Percentiles rank a stretch among this genome's conserved stretches.
These are phyloP conservation scores for Lithophane leautieri DNA, from an alignment of 2,888 invertebrate genomes.

Conservation along the genomic window DNA sequence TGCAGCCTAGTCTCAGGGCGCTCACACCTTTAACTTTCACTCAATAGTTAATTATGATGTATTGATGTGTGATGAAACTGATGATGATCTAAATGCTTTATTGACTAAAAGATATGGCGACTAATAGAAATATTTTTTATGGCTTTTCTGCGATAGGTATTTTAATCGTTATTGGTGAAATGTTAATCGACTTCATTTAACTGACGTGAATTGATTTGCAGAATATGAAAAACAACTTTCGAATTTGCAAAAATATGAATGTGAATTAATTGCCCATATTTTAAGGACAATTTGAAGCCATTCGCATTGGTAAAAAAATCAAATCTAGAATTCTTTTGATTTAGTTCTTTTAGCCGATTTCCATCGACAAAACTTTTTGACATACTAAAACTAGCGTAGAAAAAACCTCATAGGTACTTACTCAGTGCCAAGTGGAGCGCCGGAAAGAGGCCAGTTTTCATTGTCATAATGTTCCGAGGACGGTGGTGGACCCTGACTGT, in stretches of 20 bases:
- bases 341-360: too few relatives aligned
- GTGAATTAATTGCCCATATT: too few relatives aligned
- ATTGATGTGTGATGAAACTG: neutral
- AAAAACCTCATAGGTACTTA: constrained; percentile 77
- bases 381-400: neutral
- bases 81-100: constrained; percentile 3
- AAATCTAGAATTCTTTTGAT: neutral
- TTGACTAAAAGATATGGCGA: neutral
- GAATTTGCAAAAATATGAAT: neutral
- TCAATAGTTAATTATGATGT: neutral
- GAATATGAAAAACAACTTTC: constrained; percentile 10
- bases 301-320: neutral
- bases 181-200: neutral
- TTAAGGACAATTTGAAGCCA: neutral
- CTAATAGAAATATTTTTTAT: neutral
- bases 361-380: neutral
- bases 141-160: neutral
- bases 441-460: constrained; percentile 90
- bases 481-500: constrained; percentile 73
- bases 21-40: constrained; percentile 24
- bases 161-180: constrained; percentile 13
- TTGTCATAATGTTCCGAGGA: constrained; percentile 84
- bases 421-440: constrained; percentile 92
- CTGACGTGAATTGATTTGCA: neutral
- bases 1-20: neutral